These are phyloP conservation scores for Acromyrmex charruanus DNA, from an alignment of 1,140 invertebrate species.

Conservation along the genomic window DNA sequence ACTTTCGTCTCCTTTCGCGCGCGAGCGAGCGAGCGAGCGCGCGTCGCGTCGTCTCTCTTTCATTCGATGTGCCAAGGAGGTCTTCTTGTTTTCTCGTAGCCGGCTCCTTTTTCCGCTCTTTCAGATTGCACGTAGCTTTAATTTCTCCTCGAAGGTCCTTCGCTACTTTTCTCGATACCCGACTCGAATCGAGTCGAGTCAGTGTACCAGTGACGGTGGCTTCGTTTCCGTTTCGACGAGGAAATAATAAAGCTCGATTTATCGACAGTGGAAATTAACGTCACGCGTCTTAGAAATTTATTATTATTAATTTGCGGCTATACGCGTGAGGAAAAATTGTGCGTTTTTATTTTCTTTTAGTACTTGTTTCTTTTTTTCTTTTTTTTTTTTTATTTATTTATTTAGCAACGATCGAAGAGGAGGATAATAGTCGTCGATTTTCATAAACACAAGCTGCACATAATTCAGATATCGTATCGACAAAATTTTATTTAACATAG, in stretches of 20 bases:
- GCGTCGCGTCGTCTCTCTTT: slow-evolving; percentile 34
- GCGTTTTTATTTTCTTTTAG: not conserved
- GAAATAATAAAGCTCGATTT: slow-evolving; percentile 63
- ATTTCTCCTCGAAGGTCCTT: slow-evolving; percentile 59
- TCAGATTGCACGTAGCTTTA: slow-evolving; percentile 62
- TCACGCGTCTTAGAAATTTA: slow-evolving; percentile 41
- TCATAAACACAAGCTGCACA: not conserved
- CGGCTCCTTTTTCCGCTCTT: slow-evolving; percentile 42
- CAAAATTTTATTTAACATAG: slow-evolving; percentile 34
- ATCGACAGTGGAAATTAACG: slow-evolving; percentile 58
- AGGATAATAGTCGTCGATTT: not conserved
- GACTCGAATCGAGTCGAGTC: slow-evolving; percentile 18
- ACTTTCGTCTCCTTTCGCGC: slow-evolving; percentile 25
- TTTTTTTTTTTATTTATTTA: slow-evolving; percentile 20
- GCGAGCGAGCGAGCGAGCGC: not conserved
- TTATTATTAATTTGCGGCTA: slow-evolving; percentile 49
- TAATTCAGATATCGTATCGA: not conserved
- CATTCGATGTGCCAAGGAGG: slow-evolving; percentile 29
- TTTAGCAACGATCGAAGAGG: slow-evolving; percentile 21
- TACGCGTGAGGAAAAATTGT: slow-evolving; percentile 20
- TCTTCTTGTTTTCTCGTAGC: slow-evolving; percentile 49
- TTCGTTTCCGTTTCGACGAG: slow-evolving; percentile 59
- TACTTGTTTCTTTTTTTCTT: not conserved
- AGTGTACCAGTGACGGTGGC: not conserved
- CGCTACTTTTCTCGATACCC: slow-evolving; percentile 60